A percentile compares a stretch with the other conserved stretches of the same genome.
phyloP scores from a whole-genome alignment of 2,888 invertebrate genomes.

The Troides oblongomaculatus region DNA sequence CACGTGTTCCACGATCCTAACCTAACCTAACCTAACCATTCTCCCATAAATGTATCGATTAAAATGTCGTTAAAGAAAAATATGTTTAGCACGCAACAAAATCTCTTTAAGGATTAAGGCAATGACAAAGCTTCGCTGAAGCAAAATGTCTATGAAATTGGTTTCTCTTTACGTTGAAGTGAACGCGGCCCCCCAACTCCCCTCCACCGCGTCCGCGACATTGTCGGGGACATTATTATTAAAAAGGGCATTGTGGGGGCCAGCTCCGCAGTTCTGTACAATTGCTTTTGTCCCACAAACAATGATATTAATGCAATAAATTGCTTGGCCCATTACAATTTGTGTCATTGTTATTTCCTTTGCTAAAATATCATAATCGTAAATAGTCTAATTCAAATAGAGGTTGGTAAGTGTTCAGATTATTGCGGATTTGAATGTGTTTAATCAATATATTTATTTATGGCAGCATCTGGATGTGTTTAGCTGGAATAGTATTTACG shows the following conservation, averaged over 20 bases:
- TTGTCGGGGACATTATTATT: constrained; percentile 42
- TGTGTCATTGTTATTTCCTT: background rate
- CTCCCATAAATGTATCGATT: no score
- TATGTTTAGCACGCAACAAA: background rate
- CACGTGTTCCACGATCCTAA: no score
- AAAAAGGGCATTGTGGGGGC: constrained; percentile 44
- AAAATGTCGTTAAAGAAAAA: no score
- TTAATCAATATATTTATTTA: no score
- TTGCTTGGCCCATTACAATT: background rate
- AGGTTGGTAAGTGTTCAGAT: no score
- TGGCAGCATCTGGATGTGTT: no score
- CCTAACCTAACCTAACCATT: no score
- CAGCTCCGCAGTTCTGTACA: constrained; percentile 36
- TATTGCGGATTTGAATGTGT: no score
- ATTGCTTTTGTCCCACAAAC: constrained; percentile 13
- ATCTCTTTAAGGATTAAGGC: background rate
- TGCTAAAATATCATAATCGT: background rate
- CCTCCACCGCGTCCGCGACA: constrained; percentile 37
- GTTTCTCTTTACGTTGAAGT: constrained; percentile 45
- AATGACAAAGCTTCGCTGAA: constrained; percentile 46
- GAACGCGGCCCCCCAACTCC: constrained; percentile 42
- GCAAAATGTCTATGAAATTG: constrained; percentile 50
- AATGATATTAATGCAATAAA: constrained; percentile 6
- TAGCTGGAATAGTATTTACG: no score
- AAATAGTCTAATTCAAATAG: no score